Conservation (phyloP, 2,113 vertebrate species). For the Felis chaus region DNA sequence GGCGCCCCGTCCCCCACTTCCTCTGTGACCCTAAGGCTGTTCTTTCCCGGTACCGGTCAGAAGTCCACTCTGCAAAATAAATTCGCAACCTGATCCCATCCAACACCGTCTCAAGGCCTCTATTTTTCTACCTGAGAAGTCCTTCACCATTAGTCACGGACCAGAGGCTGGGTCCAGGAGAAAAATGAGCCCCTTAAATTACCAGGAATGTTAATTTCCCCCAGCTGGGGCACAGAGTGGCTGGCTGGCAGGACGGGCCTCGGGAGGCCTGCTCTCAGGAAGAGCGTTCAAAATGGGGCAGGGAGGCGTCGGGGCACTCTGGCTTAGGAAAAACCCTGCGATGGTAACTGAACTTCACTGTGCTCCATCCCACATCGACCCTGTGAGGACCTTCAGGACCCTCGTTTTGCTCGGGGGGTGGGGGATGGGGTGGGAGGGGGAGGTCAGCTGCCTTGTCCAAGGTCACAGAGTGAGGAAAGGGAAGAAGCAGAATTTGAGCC, state of each 20-base stretch:
- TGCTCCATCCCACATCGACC: neutral
- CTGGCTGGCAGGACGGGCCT: neutral
- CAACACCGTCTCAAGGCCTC: neutral
- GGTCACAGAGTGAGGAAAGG: neutral
- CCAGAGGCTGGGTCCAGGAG: neutral
- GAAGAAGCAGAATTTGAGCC: neutral
- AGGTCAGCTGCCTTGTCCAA: neutral
- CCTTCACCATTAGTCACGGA: neutral
- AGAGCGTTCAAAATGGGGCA: slow-evolving; percentile 26
- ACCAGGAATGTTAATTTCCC: neutral
- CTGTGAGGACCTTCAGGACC: neutral
- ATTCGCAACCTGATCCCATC: neutral
- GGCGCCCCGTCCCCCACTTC: neutral
- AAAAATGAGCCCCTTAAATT: neutral
- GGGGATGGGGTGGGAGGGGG: no score
- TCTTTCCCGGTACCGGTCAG: neutral
- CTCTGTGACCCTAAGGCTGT: neutral
- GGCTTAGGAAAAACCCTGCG: neutral
- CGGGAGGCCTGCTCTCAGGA: neutral
- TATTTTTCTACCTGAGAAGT: neutral
- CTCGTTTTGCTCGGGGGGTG: neutral
- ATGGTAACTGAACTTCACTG: neutral
- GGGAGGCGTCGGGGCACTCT: neutral
- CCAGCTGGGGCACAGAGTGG: neutral
- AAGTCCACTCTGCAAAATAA: neutral